These are phyloP conservation scores for Callyntrura guangdongensis DNA, from an alignment of 2,888 invertebrate genomes.

Conservation along the genomic window DNA sequence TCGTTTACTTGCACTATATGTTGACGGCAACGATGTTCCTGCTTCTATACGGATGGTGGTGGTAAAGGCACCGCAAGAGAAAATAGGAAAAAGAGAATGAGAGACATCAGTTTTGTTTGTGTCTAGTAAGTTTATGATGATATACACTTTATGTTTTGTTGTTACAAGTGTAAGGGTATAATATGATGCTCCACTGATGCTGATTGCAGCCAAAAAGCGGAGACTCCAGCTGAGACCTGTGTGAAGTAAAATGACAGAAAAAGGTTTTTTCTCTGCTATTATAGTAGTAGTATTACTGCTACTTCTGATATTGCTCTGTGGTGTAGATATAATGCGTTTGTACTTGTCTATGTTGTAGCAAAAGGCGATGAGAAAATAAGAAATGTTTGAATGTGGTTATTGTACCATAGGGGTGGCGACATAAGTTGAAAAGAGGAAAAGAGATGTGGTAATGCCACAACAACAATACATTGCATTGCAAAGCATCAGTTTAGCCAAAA, in stretches of 20 bases:
- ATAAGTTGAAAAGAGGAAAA: conserved; percentile 64
- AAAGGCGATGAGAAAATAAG: conserved; percentile 20
- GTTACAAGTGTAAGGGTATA: conserved; percentile 21
- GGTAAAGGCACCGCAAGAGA: conserved; percentile 41
- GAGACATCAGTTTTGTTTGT: conserved; percentile 72
- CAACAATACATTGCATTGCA: conserved; percentile 5
- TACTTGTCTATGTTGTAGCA: not conserved
- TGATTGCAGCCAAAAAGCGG: conserved; percentile 68
- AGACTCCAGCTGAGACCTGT: conserved; percentile 77
- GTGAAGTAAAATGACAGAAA: conserved; percentile 73
- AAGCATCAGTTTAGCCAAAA: conserved; percentile 67
- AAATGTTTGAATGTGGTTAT: conserved; percentile 70
- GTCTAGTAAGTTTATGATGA: conserved; percentile 69
- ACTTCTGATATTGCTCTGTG: conserved; percentile 1
- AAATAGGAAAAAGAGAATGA: conserved; percentile 50
- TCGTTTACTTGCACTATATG: conserved; percentile 30
- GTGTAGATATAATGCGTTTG: not conserved
- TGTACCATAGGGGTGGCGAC: conserved; percentile 60
- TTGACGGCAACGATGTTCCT: not conserved
- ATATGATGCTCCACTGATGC: conserved; percentile 27
- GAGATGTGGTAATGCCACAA: conserved; percentile 52
- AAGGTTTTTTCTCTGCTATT: conserved; percentile 52
- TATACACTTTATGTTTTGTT: conserved; percentile 67
- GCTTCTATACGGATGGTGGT: not conserved
- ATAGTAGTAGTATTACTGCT: not conserved